Evolutionary conservation across 2,888 invertebrate genomes (phyloP), one percentile per base, ranked within the genome.

Genomic region (Ptilodon capucinus): DNA sequence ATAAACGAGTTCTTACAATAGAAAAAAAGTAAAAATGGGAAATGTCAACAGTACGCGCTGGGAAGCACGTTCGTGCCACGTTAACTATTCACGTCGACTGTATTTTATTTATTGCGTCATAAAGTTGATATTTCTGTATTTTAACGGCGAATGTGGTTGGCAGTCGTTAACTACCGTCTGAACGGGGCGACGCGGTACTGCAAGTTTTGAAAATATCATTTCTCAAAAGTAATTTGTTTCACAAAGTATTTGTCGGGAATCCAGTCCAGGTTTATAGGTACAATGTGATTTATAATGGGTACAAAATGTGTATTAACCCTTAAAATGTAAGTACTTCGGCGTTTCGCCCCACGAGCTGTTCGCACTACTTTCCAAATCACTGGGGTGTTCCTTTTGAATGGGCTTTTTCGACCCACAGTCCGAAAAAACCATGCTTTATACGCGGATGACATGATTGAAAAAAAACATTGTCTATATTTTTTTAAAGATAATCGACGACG

Each of bases 21-120:
- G 80, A 72, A 58, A 80, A 76, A 81, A 76, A 74, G 80, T n/a
- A 79, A 74, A 81, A 74, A 61, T 64, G 63, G 64, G 74, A 79
- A 79, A 81, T 78, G 77, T 81, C 81, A 82, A 79, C 80, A 79
- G 74, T 72, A 54, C 60, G 40, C 51, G 57, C 64, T 62, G 62
- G 50, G 57, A 52, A 25, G 68, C 65, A 57, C 59, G 64, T 54
- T 63, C 60, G 53, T 57, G 48, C 51, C 54, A 56, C 54, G 56
- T 51, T 53, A 54, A 47, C 42, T 40, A 17, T 45, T 13, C 45
- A 47, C 30, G 2, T 7, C 2, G 1, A 4, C 0, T 1, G n/a
- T 43, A 16, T 38, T n/a, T 50, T 54, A 43, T 44, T 30, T 0
- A 18, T 6, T 18, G 13, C 9, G 17, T 0, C 0, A 2, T 34